These are phyloP conservation scores for Ormyrus thymus DNA, from an alignment of 2,888 invertebrate genomes.

Conservation along the genomic window DNA sequence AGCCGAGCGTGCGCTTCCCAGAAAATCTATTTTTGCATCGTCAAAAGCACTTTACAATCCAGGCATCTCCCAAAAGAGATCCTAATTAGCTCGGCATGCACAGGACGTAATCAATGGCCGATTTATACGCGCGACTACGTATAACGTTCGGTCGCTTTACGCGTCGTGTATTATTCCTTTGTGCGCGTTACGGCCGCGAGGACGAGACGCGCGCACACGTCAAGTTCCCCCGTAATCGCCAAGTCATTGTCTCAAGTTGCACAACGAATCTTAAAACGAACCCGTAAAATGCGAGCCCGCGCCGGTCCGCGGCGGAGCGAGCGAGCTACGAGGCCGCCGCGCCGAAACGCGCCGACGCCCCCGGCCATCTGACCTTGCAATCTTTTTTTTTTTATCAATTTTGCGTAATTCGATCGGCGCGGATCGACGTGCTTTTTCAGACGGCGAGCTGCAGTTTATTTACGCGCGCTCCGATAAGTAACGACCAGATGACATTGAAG, in stretches of 20 bases:
- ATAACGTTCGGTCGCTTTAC: constrained; percentile 27
- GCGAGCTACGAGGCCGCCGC: not conserved
- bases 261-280: constrained; percentile 43
- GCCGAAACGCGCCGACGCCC: not conserved
- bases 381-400: constrained; percentile 8
- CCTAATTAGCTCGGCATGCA: not conserved
- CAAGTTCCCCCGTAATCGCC: constrained; percentile 25
- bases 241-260: constrained; percentile 46
- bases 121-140: constrained; percentile 16
- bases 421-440: not conserved
- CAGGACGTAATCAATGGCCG: not conserved
- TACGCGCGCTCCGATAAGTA: not conserved
- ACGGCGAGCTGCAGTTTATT: not conserved
- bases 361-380: not conserved
- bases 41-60: no score
- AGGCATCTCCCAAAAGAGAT: no score
- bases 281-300: constrained; percentile 7
- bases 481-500: constrained; percentile 16
- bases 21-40: no score
- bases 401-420: constrained; percentile 28
- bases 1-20: no score
- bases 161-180: constrained; percentile 41
- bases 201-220: not conserved
- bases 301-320: constrained; percentile 5
- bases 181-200: not conserved